Percentiles rank a stretch among this genome's conserved stretches.
Evolutionary conservation across 1,140 invertebrate genomes (phyloP).

Genomic region (Proctacanthus coquilletti): DNA sequence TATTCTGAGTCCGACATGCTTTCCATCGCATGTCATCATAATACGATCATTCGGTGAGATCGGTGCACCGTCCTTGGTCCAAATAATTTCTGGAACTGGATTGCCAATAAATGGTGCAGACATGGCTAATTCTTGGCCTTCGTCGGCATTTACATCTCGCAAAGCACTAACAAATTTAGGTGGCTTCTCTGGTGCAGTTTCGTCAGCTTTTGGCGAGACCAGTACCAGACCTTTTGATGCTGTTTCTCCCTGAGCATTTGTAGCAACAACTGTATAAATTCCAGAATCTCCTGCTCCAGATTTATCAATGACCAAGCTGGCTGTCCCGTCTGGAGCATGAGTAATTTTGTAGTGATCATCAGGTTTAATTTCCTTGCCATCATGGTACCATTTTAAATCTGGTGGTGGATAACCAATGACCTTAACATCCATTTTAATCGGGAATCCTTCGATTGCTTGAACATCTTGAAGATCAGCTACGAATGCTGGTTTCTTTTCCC

Average conservation of each 20-base stretch:
- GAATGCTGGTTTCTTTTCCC: constrained; percentile 56
- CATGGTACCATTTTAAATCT: constrained; percentile 58
- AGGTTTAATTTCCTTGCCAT: constrained; percentile 58
- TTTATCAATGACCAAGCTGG: constrained; percentile 47
- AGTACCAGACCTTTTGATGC: constrained; percentile 50
- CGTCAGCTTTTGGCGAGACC: constrained; percentile 43
- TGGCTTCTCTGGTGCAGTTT: constrained; percentile 47
- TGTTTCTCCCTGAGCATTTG: constrained; percentile 56
- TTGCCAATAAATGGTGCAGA: constrained; percentile 64
- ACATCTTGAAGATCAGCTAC: constrained; percentile 48
- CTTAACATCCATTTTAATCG: constrained; percentile 62
- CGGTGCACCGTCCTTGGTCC: constrained; percentile 63
- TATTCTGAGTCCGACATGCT: constrained; percentile 59
- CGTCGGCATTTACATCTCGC: constrained; percentile 56
- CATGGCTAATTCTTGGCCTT: constrained; percentile 51
- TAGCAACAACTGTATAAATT: constrained; percentile 55
- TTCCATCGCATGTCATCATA: constrained; percentile 63
- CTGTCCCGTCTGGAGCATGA: constrained; percentile 49
- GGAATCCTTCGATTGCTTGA: constrained; percentile 68
- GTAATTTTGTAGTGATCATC: constrained; percentile 50
- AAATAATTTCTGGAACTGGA: constrained; percentile 69
- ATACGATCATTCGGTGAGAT: constrained; percentile 46
- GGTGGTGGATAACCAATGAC: constrained; percentile 56
- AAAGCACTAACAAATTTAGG: constrained; percentile 60
- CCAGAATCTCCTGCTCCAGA: constrained; percentile 52